Conservation (phyloP, 2,888 invertebrate genomes). For the Syrista parreyssii region DNA sequence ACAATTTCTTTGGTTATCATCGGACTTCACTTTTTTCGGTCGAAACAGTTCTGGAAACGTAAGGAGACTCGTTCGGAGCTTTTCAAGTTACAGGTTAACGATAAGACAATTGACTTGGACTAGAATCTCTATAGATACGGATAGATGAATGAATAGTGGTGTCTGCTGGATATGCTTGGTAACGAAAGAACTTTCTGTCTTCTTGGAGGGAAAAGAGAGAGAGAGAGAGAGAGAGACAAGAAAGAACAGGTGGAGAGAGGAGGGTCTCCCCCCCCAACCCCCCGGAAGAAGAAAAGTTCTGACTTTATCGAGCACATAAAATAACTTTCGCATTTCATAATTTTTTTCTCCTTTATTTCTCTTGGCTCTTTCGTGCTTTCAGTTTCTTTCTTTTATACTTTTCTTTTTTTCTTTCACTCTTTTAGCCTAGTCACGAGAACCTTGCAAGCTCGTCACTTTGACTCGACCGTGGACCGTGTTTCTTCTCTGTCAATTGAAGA, state of each 20-base stretch:
- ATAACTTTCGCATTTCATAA: conserved; percentile 18
- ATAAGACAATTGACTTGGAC: neutral
- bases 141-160: conserved; percentile 19
- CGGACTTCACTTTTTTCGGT: neutral
- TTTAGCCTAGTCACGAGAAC: neutral
- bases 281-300: neutral
- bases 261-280: too few species aligned
- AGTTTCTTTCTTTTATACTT: neutral
- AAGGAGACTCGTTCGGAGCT: neutral
- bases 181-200: conserved; percentile 32
- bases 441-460: neutral
- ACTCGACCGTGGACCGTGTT: conserved; percentile 2
- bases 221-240: neutral
- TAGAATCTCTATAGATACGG: neutral
- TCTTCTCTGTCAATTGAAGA: too few species aligned
- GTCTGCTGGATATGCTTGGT: conserved; percentile 26
- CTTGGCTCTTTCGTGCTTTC: neutral
- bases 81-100: neutral
- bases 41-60: neutral
- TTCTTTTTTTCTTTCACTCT: conserved; percentile 7
- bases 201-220: conserved; percentile 7
- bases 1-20: neutral
- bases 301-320: neutral
- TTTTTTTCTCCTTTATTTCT: conserved; percentile 30
- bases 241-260: neutral